A percentile compares a stretch with the other conserved stretches of the same genome.
These are phyloP conservation scores for Sorex araneus DNA, from an alignment of 2,113 vertebrate species.

Conservation along the genomic window DNA sequence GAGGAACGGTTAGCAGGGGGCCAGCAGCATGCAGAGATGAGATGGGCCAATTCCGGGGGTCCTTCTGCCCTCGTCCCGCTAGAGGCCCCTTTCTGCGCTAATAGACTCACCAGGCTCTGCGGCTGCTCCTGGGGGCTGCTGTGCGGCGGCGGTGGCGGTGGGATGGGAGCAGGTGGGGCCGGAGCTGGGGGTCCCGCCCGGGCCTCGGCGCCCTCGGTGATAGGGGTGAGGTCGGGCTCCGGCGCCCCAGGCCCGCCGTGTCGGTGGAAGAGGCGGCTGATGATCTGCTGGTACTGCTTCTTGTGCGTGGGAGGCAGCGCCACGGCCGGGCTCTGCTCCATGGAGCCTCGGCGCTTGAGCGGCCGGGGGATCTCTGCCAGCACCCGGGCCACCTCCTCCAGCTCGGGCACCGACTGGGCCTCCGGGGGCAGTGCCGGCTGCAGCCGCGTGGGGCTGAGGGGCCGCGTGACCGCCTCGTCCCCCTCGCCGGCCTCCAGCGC, in stretches of 20 bases:
- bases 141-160: conserved; percentile 55
- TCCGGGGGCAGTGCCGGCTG: conserved; percentile 93
- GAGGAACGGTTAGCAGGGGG: too few relatives aligned
- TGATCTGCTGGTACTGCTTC: conserved; percentile 93
- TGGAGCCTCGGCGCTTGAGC: conserved; percentile 93
- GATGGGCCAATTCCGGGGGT: too few relatives aligned
- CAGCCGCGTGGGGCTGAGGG: conserved; percentile 94
- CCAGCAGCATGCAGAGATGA: too few relatives aligned
- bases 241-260: conserved; percentile 55
- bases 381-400: conserved; percentile 92
- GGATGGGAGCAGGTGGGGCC: conserved; percentile 59
- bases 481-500: conserved; percentile 68
- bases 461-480: conserved; percentile 87
- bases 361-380: conserved; percentile 94
- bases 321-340: conserved; percentile 87
- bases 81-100: too few relatives aligned
- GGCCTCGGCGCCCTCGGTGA: conserved; percentile 70
- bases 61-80: too few relatives aligned
- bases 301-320: conserved; percentile 86
- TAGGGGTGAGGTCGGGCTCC: conserved; percentile 68
- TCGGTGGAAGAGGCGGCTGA: conserved; percentile 92
- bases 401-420: conserved; percentile 87
- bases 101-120: conserved; percentile 74
- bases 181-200: conserved; percentile 70
- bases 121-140: conserved; percentile 78